Evolutionary conservation across 2,888 invertebrate species (phyloP).

Genomic region (Mactromeris polynyma): DNA sequence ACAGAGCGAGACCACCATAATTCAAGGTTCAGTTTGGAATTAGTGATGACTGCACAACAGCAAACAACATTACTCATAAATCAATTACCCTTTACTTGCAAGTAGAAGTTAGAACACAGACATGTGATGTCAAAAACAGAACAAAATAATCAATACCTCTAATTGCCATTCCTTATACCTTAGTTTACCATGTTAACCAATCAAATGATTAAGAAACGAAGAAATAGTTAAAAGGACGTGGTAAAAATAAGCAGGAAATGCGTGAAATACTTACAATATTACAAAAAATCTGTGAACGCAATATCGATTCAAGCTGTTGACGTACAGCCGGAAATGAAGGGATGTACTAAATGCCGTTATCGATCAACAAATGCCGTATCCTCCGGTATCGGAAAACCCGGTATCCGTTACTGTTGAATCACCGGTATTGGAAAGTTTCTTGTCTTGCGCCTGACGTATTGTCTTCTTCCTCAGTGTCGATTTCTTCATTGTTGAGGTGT

Average conservation of each 20-base stretch:
- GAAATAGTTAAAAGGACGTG: not conserved
- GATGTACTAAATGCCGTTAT: too few species aligned
- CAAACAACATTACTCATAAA: not conserved
- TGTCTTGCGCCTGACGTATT: too few species aligned
- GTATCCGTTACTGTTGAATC: too few species aligned
- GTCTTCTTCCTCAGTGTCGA: too few species aligned
- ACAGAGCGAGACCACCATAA: not conserved
- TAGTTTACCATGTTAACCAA: not conserved
- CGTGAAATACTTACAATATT: not conserved
- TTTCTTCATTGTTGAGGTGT: too few species aligned
- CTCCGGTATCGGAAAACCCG: too few species aligned
- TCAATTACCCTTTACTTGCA: too few species aligned
- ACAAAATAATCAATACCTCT: not conserved
- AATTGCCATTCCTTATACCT: not conserved
- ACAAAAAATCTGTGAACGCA: slow-evolving; percentile 23
- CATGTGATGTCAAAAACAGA: not conserved
- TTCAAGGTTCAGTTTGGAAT: not conserved
- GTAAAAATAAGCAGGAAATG: not conserved
- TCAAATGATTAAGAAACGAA: not conserved
- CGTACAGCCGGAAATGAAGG: slow-evolving; percentile 62
- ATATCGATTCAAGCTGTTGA: slow-evolving; percentile 54
- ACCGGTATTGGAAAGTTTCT: too few species aligned
- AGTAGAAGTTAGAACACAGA: not conserved
- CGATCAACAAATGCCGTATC: too few species aligned
- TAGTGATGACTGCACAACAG: not conserved